Evolutionary conservation across 1,140 invertebrate species (phyloP), one percentile per base, ranked within the genome.

Genomic region (Drosophila santomea): DNA sequence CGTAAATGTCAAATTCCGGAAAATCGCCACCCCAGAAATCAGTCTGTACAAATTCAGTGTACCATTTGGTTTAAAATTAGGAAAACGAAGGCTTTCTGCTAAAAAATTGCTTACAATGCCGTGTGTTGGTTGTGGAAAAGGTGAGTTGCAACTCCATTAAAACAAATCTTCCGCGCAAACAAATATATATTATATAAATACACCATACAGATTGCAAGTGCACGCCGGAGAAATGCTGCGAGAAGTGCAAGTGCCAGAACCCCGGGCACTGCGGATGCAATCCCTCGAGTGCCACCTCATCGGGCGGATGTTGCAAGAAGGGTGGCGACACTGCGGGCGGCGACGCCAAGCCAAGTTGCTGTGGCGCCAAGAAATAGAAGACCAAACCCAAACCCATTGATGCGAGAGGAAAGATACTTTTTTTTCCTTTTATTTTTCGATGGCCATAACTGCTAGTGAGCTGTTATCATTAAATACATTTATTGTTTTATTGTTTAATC

Each of bases 201-300:
- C 35, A 36, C 35, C 0, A 14, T 79, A 1, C 81, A 94, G 94
- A 82, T 48, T 94, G 94, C 83, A 94, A 94, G 74, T 94, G 94
- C 92, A 93, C 92, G 1, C 62, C 91, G 0, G 85, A 84, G 12
- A 93, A 94, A 58, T 94, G 94, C 66, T 91, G 92, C 50, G 78
- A 91, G 17, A 74, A 60, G 10, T 94, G 94, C 84, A 94, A 94
- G 63, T 94, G 94, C 60, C 93, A 92, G 15, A 60, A 86, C 0
- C 91, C 86, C 1, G 93, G 93, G 36, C 84, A 90, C 23, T 92
- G 93, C 68, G 93, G 93, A 50, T 90, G 64, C 71, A 88, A 32
- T 76, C 75, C 28, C 41, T 45, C 72, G 8, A 62, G 58, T 12
- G 41, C 38, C 4, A 38, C 62, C 35, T n/a, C 39, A 6, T 20